Evolutionary conservation across 2,888 invertebrate species (phyloP), one percentile per base, ranked within the genome.

Genomic region (Ceramica pisi): DNA sequence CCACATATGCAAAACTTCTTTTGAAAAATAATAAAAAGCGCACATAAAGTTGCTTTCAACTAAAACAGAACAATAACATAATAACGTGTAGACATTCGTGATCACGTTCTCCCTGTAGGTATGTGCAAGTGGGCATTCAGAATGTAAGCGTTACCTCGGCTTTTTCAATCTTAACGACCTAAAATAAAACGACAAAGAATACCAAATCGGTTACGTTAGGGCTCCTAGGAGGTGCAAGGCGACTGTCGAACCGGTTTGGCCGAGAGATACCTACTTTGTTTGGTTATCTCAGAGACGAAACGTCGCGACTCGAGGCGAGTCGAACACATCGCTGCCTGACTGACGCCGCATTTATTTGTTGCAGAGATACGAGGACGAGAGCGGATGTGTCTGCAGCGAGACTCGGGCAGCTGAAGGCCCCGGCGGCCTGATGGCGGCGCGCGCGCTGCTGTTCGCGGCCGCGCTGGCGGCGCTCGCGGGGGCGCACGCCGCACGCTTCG

Each of bases 381-480:
- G 89, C 94, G 90, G 86, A 95, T 95, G 95, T 86, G 89, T 88
- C 89, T 87, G 86, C 90, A 86, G 81, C 89, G 92, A 86, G 88
- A 82, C 74, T 86, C 89, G 87, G 91, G 91, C 88, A 91, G 94
- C 89, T 94, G 92, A 94, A 88, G 92, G 90, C 94, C 88, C 89
- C 89, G 84, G 94, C 93, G 92, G 92, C 93, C 90, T 87, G 91
- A 94, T 94, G 93, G 93, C 93, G 86, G 90, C 90, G 88, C 90
- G 90, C 84, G 90, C 92, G 86, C 91, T 94, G 90, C 90, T 94
- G 77, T 84, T 92, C 78, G 89, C 89, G 84, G 93, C 92, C 90
- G 91, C 90, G 88, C 89, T 92, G 90, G 91, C 88, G 79, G 90
- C 86, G 85, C 88, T 92, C 81, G 91, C 90, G 73, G 85, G 88